phyloP scores from a whole-genome alignment of 2,797 vertebrate genomes.

The Danio choprae region DNA sequence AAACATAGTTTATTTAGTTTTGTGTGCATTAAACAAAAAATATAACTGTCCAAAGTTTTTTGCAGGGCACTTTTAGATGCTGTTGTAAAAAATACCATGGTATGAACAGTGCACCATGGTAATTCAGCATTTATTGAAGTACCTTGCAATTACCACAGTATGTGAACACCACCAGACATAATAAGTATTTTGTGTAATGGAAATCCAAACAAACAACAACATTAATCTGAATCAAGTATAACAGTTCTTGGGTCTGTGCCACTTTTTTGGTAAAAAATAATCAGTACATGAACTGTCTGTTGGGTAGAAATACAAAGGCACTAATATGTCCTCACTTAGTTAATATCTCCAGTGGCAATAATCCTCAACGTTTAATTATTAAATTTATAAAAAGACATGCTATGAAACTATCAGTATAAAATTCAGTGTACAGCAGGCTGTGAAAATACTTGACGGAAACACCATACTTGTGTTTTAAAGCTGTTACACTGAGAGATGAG shows the following conservation, averaged over 20 bases:
- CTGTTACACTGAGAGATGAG: conserved; percentile 6
- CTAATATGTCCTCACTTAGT: background rate
- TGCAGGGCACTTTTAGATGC: background rate
- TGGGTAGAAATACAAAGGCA: conserved; percentile 36
- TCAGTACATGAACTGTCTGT: background rate
- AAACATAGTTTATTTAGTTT: background rate
- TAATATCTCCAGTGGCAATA: conserved; percentile 20
- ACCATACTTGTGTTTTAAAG: conserved; percentile 15
- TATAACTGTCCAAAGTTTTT: too few species aligned
- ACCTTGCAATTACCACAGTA: background rate
- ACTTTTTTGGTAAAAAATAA: background rate
- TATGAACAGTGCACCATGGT: background rate
- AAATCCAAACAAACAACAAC: background rate
- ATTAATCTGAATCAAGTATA: background rate
- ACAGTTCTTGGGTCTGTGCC: background rate
- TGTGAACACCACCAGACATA: background rate
- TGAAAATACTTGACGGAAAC: background rate
- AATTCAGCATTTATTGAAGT: background rate
- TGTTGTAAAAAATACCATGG: background rate
- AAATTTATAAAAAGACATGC: background rate
- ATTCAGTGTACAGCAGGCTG: background rate
- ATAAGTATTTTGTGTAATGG: background rate
- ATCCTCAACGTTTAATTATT: conserved; percentile 10
- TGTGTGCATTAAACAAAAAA: too few species aligned
- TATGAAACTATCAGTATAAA: conserved; percentile 15